Evolutionary conservation across 2,113 vertebrate species (phyloP), one percentile per base, ranked within the genome.

Genomic region (Corydoras sp.): DNA sequence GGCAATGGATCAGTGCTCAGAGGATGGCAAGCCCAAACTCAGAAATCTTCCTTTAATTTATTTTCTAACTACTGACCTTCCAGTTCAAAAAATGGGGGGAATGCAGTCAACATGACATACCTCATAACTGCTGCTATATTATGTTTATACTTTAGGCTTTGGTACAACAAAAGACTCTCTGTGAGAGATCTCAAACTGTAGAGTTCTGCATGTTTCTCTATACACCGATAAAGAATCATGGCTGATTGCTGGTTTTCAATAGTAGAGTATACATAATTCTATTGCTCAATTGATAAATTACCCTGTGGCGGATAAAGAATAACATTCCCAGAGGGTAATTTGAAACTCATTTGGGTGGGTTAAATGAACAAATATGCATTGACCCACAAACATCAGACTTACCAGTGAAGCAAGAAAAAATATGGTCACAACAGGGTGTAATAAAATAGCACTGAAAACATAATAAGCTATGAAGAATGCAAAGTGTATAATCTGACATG

Each of bases 221-320:
- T 84, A 79, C 12, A 9, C 67, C 85, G 73, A 80, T 78, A 81
- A 85, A 85, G 59, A 72, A 59, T 48, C 71, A 74, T 58, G 66
- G 58, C 54, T 43, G 43, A 62, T 35, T 48, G 62, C 78, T 81
- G 76, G 81, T 83, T 81, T 79, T 76, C 68, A 71, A 73, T 78
- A 51, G 75, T 55, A 61, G 76, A 72, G 65, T 65, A 59, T 70
- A 65, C 62, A 58, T 49, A 79, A 69, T 58, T 56, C 66, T 48
- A 62, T 49, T 76, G 75, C 59, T 73, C 31, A 78, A 5, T 5
- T n/a, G 18, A 3, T 75, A 64, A 76, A 81, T 62, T 74, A 60
- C 14, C 35, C 68, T 56, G 67, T 9, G 35, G 55, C 61, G 61
- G 67, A 82, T 72, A 63, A 77, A 79, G 76, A 64, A 75, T 68